A percentile compares a stretch with the other conserved stretches of the same genome.
These are phyloP conservation scores for Agonopterix heracliana DNA, from an alignment of 2,888 invertebrate species.

Conservation along the genomic window DNA sequence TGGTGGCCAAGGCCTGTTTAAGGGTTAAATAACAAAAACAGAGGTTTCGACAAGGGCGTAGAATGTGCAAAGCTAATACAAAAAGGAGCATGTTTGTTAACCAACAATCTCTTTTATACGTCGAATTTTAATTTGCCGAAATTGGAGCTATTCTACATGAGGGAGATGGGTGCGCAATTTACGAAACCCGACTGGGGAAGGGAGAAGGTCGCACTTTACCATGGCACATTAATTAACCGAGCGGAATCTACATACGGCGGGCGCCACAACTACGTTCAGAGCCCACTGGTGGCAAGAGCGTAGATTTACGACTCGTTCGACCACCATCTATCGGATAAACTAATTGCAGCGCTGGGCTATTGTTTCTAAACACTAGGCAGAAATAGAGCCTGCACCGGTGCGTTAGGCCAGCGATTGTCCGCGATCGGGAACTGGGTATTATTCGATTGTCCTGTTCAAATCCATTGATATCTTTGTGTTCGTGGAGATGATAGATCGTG, in stretches of 20 bases:
- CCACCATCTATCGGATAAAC: slow-evolving; percentile 73
- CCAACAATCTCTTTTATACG: slow-evolving; percentile 30
- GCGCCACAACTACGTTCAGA: slow-evolving; percentile 56
- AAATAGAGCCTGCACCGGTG: slow-evolving; percentile 44
- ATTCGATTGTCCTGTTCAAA: slow-evolving; percentile 49
- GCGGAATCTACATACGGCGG: slow-evolving; percentile 67
- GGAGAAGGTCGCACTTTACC: slow-evolving; percentile 63
- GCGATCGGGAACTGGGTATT: slow-evolving; percentile 34
- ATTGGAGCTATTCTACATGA: slow-evolving; percentile 56
- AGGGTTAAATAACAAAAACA: too few species aligned
- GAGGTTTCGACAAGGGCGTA: too few species aligned
- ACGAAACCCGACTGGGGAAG: slow-evolving; percentile 57
- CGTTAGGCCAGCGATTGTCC: slow-evolving; percentile 43
- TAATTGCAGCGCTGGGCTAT: slow-evolving; percentile 71
- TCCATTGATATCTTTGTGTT: slow-evolving; percentile 31
- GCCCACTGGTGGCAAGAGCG: slow-evolving; percentile 65
- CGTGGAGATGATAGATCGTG: slow-evolving; percentile 19
- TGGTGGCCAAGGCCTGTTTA: too few species aligned
- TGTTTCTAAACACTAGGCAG: slow-evolving; percentile 69
- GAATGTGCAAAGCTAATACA: neutral
- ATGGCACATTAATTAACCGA: slow-evolving; percentile 72
- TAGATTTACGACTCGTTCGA: slow-evolving; percentile 73
- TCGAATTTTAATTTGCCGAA: slow-evolving; percentile 57
- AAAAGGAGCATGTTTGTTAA: slow-evolving; percentile 18
- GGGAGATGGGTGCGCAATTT: slow-evolving; percentile 69